These are phyloP conservation scores for Halcyon malimbica DNA, from an alignment of 2,113 vertebrate species.

Conservation along the genomic window DNA sequence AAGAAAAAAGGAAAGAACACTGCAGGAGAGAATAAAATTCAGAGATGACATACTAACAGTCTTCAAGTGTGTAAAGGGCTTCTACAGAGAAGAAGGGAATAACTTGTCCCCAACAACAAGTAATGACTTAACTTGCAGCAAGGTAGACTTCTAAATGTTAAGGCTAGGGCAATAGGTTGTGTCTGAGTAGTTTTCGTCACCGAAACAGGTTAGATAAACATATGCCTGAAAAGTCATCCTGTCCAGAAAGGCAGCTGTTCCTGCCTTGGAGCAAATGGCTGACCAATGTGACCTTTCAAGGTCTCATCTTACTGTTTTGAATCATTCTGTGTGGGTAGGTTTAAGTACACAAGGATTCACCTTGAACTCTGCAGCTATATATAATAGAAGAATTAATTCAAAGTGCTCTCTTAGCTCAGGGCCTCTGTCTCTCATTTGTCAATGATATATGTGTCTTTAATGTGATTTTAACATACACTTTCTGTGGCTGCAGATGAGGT, in stretches of 20 bases:
- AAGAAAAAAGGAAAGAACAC: background rate
- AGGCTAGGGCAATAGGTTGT: background rate
- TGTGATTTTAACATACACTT: background rate
- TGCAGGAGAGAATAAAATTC: background rate
- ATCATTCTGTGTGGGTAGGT: background rate
- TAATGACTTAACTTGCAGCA: background rate
- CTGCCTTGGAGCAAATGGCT: constrained; percentile 1
- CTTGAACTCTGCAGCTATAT: background rate
- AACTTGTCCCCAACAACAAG: background rate
- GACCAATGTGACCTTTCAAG: background rate
- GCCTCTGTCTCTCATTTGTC: background rate
- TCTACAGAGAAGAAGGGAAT: background rate
- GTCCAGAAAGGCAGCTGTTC: background rate
- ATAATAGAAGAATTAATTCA: background rate
- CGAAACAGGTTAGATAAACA: background rate
- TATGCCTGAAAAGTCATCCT: background rate
- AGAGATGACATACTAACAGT: background rate
- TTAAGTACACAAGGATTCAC: background rate
- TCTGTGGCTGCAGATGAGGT: background rate
- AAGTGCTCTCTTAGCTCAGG: background rate
- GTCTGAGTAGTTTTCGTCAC: background rate
- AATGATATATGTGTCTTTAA: background rate
- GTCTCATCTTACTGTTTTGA: background rate
- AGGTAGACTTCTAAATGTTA: background rate
- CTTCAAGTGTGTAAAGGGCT: background rate